Conservation (phyloP, 2,113 vertebrate genomes). For the Albula glossodonta region DNA sequence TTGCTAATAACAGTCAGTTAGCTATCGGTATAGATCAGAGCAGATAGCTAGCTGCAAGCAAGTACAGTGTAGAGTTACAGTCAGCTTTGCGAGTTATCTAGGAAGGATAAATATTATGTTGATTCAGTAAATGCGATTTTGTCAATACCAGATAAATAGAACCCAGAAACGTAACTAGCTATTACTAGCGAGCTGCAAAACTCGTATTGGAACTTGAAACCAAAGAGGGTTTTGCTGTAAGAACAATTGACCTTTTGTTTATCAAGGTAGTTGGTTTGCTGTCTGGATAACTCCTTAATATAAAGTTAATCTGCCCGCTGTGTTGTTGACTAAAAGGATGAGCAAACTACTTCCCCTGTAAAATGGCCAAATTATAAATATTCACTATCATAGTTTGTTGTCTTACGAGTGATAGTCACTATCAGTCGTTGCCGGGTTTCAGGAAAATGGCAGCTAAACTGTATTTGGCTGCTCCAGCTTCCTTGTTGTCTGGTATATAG, state of each 20-base stretch:
- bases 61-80: too few species aligned
- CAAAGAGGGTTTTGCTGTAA: neutral
- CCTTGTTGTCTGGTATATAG: neutral
- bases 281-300: neutral
- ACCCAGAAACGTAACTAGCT: neutral
- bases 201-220: conserved; percentile 14
- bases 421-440: neutral
- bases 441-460: conserved; percentile 16
- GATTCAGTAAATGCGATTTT: neutral
- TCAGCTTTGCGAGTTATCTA: too few species aligned
- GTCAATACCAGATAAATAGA: neutral
- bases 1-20: neutral
- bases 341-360: neutral
- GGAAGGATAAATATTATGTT: too few species aligned
- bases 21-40: neutral
- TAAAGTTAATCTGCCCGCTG: neutral
- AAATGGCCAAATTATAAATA: neutral
- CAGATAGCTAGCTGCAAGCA: neutral
- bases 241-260: conserved; percentile 19
- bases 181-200: neutral
- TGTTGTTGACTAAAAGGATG: neutral
- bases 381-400: neutral
- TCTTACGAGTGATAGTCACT: neutral
- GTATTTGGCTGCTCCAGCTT: neutral
- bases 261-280: neutral